These are phyloP conservation scores for Hippopotamyrus pictus DNA, from an alignment of 2,797 vertebrate genomes.

Conservation along the genomic window DNA sequence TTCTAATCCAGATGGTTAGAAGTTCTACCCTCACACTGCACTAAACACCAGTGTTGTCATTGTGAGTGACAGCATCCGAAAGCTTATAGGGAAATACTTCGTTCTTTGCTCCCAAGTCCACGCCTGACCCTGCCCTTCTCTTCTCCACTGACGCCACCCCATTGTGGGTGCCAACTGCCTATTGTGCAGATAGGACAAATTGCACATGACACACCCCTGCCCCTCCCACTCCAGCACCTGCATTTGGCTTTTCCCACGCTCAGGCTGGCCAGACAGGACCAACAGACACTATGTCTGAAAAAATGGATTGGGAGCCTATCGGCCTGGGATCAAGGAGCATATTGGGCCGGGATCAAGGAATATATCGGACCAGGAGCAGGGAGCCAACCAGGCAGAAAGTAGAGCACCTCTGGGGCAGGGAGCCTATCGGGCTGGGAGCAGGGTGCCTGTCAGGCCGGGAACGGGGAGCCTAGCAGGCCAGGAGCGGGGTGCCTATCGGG, in stretches of 20 bases:
- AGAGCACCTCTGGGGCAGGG: no score
- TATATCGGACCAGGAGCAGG: no score
- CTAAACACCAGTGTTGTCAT: not conserved
- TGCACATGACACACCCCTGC: not conserved
- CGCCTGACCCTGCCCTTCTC: not conserved
- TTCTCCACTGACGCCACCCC: not conserved
- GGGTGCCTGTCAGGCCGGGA: no score
- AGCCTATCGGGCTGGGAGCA: no score
- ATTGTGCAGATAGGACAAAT: not conserved
- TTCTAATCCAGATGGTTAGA: not conserved
- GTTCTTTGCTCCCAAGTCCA: not conserved
- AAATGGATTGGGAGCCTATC: not conserved
- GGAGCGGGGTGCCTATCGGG: no score
- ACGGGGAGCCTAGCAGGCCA: no score
- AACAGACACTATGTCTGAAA: not conserved
- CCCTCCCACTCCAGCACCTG: not conserved
- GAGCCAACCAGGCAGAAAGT: no score
- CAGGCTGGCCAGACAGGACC: not conserved
- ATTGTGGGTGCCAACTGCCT: not conserved
- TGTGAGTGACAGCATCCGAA: not conserved
- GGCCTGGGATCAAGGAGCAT: not conserved
- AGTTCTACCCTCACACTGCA: not conserved
- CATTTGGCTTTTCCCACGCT: conserved; percentile 22
- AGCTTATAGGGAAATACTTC: not conserved
- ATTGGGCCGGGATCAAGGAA: no score